These are phyloP conservation scores for Euthynnus affinis DNA, from an alignment of 2,797 vertebrate genomes.

Conservation along the genomic window DNA sequence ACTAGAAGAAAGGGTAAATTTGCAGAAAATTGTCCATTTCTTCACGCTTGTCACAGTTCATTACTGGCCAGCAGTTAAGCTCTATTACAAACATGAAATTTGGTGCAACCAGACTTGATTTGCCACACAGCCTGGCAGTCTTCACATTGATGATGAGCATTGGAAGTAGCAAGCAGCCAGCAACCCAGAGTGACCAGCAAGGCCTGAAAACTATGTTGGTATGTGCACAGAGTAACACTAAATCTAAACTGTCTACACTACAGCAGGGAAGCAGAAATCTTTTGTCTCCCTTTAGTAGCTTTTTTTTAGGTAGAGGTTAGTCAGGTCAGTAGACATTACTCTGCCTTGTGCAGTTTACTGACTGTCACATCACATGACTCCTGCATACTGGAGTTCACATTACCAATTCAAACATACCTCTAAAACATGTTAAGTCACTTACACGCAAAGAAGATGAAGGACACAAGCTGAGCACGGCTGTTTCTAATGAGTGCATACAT, in stretches of 20 bases:
- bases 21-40: constrained; percentile 3
- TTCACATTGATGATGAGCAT: not conserved
- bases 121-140: not conserved
- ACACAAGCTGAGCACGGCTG: not conserved
- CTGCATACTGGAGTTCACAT: not conserved
- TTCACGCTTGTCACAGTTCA: constrained; percentile 12
- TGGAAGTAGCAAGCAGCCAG: not conserved
- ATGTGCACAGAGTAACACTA: not conserved
- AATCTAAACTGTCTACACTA: constrained; percentile 9
- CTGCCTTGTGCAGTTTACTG: not conserved
- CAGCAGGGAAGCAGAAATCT: not conserved
- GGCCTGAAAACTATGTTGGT: constrained; percentile 5
- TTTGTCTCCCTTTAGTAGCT: not conserved
- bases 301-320: not conserved
- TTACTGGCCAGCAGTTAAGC: not conserved
- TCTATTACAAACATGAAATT: constrained; percentile 19
- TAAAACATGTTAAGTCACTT: not conserved
- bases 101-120: constrained; percentile 1
- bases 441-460: not conserved
- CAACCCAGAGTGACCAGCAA: not conserved
- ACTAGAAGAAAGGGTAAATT: not conserved
- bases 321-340: constrained; percentile 1
- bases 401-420: not conserved
- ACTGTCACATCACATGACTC: constrained; percentile 22
- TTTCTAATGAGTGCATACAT: not conserved